Percentiles rank a stretch among this genome's conserved stretches.
Conservation (phyloP, 2,797 vertebrate species). For the Scomberomorus guttatus region DNA sequence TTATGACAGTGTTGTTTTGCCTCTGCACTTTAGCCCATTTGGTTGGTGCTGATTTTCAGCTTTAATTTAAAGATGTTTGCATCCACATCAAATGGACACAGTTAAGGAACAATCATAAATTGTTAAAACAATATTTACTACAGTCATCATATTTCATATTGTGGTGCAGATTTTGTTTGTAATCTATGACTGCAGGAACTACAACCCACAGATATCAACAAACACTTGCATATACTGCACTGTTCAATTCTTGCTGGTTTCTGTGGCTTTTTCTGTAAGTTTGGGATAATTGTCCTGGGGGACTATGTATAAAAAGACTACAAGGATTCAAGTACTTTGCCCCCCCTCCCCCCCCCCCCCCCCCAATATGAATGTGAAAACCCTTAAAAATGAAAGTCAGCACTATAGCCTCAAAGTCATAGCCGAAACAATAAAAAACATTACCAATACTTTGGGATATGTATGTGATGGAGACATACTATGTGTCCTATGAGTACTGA, state of each 20-base stretch:
- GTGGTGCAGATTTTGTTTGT: not conserved
- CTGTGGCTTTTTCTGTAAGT: not conserved
- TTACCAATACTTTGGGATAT: not conserved
- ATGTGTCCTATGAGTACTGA: not conserved
- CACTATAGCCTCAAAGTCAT: not conserved
- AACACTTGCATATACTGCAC: not conserved
- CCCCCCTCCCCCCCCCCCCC: too few relatives aligned
- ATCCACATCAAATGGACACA: not conserved
- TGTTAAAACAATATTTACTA: not conserved
- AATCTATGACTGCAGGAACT: not conserved
- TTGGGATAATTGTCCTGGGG: too few relatives aligned
- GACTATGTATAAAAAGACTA: too few relatives aligned
- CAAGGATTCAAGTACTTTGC: too few relatives aligned
- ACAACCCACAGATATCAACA: not conserved
- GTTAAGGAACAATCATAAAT: too few relatives aligned
- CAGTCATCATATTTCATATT: constrained; percentile 3
- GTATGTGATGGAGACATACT: not conserved
- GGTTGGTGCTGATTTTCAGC: not conserved
- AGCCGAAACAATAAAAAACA: not conserved
- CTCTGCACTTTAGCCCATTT: not conserved
- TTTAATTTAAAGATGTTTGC: not conserved
- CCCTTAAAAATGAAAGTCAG: not conserved
- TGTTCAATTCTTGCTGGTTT: not conserved
- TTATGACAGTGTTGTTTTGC: constrained; percentile 1
- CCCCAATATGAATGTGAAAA: not conserved